Evolutionary conservation across 2,113 vertebrate species (phyloP).

Genomic region (Leptobrachium ailaonicum): DNA sequence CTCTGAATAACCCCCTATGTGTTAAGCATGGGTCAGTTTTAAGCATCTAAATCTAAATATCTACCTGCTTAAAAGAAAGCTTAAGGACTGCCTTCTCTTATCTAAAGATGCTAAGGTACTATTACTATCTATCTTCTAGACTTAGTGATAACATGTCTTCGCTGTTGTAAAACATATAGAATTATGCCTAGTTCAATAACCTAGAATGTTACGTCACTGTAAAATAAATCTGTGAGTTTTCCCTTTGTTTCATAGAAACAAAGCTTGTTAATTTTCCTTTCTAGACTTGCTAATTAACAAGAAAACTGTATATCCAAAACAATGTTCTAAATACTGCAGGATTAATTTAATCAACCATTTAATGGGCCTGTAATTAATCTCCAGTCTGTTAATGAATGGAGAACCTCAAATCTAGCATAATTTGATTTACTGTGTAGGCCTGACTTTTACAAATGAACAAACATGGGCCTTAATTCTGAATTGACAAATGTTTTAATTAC

Average conservation of each 20-base stretch:
- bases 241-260: conserved; percentile 20
- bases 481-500: neutral
- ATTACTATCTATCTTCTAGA: neutral
- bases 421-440: conserved; percentile 52
- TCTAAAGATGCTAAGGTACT: neutral
- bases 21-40: no score
- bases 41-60: no score
- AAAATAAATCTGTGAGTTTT: neutral
- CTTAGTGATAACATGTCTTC: neutral
- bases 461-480: conserved; percentile 17
- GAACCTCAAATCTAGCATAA: conserved; percentile 53
- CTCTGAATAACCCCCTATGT: no score
- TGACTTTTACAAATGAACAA: conserved; percentile 31
- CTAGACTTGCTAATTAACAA: conserved; percentile 59
- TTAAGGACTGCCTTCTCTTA: no score
- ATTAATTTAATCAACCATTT: conserved; percentile 68
- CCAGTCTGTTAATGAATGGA: conserved; percentile 58
- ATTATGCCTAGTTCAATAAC: neutral
- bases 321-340: conserved; percentile 62
- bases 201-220: neutral
- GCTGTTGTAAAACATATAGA: neutral
- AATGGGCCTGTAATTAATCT: conserved; percentile 65
- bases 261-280: conserved; percentile 26
- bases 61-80: no score
- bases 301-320: conserved; percentile 63